phyloP scores from a whole-genome alignment of 1,140 invertebrate species.

The Ips typographus region DNA sequence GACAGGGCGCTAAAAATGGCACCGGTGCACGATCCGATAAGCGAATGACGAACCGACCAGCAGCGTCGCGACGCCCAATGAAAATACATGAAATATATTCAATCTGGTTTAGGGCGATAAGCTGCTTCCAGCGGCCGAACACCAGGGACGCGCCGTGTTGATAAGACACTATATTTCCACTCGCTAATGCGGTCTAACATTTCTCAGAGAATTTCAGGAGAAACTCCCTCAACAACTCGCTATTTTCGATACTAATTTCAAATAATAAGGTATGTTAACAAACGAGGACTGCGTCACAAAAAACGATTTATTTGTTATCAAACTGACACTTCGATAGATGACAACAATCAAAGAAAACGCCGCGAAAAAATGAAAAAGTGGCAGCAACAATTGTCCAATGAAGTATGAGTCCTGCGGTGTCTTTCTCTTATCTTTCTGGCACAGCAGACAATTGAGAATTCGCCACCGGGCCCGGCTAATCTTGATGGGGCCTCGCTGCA shows the following conservation, averaged over 20 bases:
- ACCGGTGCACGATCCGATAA: slow-evolving; percentile 37
- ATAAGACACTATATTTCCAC: slow-evolving; percentile 11
- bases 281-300: neutral
- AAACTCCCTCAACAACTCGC: too few relatives aligned
- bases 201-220: neutral
- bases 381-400: slow-evolving; percentile 34
- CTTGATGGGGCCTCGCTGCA: slow-evolving; percentile 27
- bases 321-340: slow-evolving; percentile 6
- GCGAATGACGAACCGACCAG: slow-evolving; percentile 29
- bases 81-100: slow-evolving; percentile 38
- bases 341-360: slow-evolving; percentile 10
- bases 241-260: too few relatives aligned
- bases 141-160: slow-evolving; percentile 14
- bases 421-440: slow-evolving; percentile 34
- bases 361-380: slow-evolving; percentile 9
- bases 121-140: slow-evolving; percentile 18
- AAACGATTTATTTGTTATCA: slow-evolving; percentile 2
- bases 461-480: slow-evolving; percentile 26
- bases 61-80: slow-evolving; percentile 20
- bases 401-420: slow-evolving; percentile 33
- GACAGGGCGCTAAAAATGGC: slow-evolving; percentile 32
- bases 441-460: slow-evolving; percentile 37
- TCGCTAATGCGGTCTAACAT: neutral
- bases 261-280: too few relatives aligned
- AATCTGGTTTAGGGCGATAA: slow-evolving; percentile 34